phyloP scores from a whole-genome alignment of 2,888 invertebrate genomes.

The Drosophila lutescens region DNA sequence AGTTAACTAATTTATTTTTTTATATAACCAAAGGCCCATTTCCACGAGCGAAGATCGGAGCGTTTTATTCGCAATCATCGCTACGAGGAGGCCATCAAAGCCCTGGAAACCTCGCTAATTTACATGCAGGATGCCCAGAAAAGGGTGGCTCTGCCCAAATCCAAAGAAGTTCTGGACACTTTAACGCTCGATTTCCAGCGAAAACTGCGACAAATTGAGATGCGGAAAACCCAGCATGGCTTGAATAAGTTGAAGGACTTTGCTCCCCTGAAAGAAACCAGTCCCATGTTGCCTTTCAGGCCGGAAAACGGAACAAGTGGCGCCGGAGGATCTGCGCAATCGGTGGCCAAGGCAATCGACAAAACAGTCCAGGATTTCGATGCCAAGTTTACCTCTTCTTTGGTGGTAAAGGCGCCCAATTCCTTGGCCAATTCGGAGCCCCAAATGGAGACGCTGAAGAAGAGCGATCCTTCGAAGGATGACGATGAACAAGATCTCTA shows the following conservation, averaged over 20 bases:
- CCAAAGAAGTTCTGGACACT: constrained; percentile 79
- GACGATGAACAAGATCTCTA: constrained; percentile 37
- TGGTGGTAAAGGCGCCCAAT: constrained; percentile 23
- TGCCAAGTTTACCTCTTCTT: constrained; percentile 70
- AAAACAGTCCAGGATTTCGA: constrained; percentile 82
- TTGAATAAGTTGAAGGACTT: constrained; percentile 74
- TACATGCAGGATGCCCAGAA: constrained; percentile 82
- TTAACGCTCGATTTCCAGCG: constrained; percentile 80
- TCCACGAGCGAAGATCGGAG: constrained; percentile 83
- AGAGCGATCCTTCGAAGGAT: constrained; percentile 44
- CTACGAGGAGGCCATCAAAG: constrained; percentile 83
- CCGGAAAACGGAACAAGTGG: constrained; percentile 52
- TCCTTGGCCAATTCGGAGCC: constrained; percentile 45
- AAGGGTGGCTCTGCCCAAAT: constrained; percentile 72
- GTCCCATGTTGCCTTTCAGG: constrained; percentile 61
- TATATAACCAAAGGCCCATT: constrained; percentile 77
- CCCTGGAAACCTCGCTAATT: constrained; percentile 79
- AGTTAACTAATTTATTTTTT: neutral
- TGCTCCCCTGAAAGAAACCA: constrained; percentile 68
- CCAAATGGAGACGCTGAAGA: constrained; percentile 49
- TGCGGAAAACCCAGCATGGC: constrained; percentile 80
- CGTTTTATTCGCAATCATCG: constrained; percentile 79
- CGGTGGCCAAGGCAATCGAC: constrained; percentile 82
- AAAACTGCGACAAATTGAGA: constrained; percentile 81
- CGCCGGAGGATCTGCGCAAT: constrained; percentile 65